Conservation (phyloP, 2,888 invertebrate species). For the Latrodectus elegans region DNA sequence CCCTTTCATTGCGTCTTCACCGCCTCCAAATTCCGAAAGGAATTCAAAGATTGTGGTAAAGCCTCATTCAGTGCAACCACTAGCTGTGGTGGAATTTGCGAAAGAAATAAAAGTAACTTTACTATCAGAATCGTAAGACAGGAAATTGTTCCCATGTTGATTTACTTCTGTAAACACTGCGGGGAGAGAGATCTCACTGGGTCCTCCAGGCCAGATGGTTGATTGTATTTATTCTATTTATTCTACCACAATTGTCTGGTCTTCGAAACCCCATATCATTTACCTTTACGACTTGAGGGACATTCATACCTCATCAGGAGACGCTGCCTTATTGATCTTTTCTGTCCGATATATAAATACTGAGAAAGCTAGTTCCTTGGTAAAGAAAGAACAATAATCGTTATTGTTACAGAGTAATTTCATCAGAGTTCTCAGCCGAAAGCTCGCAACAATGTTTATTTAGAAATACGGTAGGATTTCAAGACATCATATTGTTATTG, state of each 20-base stretch:
- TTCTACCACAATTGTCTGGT: slow-evolving; percentile 42
- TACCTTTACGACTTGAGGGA: slow-evolving; percentile 47
- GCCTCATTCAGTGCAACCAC: background rate
- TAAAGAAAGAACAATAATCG: no score
- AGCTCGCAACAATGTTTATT: no score
- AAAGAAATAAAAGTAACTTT: slow-evolving; percentile 5
- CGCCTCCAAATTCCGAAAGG: background rate
- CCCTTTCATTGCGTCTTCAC: background rate
- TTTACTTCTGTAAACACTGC: slow-evolving; percentile 49
- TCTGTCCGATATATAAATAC: background rate
- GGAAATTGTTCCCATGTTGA: slow-evolving; percentile 50
- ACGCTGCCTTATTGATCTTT: background rate
- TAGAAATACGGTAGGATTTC: no score
- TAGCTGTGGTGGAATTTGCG: background rate
- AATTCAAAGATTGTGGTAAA: background rate
- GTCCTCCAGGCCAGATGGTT: slow-evolving; percentile 39
- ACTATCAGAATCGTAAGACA: slow-evolving; percentile 19
- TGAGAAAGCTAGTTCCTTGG: no score
- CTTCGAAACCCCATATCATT: slow-evolving; percentile 41
- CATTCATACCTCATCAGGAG: background rate
- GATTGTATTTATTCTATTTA: slow-evolving; percentile 55
- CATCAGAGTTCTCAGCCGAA: no score
- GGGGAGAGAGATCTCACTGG: slow-evolving; percentile 28
- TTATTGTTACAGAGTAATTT: no score
- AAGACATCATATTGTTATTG: no score